Evolutionary conservation across 2,888 invertebrate species (phyloP).

Genomic region (Dicranocentrus wangi): DNA sequence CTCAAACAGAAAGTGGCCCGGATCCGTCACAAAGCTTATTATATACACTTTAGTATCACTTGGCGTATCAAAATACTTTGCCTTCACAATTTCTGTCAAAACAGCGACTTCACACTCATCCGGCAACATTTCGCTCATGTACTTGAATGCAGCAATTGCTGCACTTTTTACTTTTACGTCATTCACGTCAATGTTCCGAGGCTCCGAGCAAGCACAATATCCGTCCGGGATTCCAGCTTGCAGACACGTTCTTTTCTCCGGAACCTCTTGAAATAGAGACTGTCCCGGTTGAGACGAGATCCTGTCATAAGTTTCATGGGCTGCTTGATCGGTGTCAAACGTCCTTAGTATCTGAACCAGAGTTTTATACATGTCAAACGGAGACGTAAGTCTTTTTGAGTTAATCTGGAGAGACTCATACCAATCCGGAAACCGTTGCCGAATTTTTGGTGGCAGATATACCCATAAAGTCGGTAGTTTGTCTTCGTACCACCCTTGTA

Average conservation of each 20-base stretch:
- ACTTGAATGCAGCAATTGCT: constrained; percentile 22
- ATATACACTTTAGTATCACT: constrained; percentile 27
- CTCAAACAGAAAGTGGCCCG: constrained; percentile 68
- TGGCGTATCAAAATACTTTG: constrained; percentile 29
- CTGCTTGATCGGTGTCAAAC: neutral
- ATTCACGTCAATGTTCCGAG: constrained; percentile 14
- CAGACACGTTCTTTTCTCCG: constrained; percentile 15
- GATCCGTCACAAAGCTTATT: constrained; percentile 61
- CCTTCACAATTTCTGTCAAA: constrained; percentile 48
- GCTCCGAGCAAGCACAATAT: constrained; percentile 50
- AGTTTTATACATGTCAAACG: constrained; percentile 57
- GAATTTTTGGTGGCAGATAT: constrained; percentile 30
- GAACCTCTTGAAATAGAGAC: constrained; percentile 29
- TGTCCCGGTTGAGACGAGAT: constrained; percentile 12
- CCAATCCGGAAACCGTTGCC: constrained; percentile 35
- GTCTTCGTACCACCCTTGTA: constrained; percentile 60
- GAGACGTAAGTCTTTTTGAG: constrained; percentile 44
- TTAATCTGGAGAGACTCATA: constrained; percentile 17
- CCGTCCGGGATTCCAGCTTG: constrained; percentile 35
- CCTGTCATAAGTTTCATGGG: neutral
- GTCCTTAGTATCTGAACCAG: constrained; percentile 38
- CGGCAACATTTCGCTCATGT: constrained; percentile 29
- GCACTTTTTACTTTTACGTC: constrained; percentile 3
- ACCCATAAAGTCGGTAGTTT: constrained; percentile 49
- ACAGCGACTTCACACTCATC: constrained; percentile 18